Base-by-base conservation (phyloP, 1,140 invertebrate species). In the Streblospio benedicti region DNA sequence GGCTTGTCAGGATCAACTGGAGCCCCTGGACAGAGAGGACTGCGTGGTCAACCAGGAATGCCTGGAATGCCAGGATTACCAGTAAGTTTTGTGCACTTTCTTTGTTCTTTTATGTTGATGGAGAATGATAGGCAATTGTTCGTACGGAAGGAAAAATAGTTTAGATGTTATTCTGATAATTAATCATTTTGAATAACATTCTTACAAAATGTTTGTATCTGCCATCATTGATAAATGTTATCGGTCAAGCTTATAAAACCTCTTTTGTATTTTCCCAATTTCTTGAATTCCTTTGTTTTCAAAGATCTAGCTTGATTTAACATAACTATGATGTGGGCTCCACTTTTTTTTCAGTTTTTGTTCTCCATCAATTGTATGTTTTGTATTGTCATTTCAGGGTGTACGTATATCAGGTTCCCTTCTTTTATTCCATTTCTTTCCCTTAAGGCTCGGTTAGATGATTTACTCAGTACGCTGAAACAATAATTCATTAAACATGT, bases 1-100 rank as follows among this genome's bases (percentile, higher is more conserved):
- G 72, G 74, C 30, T 41, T 60, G 9, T 57, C 65, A 27, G 72
- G 74, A 23, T 65, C 66, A 43, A 60, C 67, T 0, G 74, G 74
- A 23, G 66, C 68, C 23, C 66, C 72, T 2, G 72, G 72, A 52
- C 69, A 57, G 2, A 35, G 41, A 49, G 65, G 65, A 23, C 51
- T 32, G 16, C 60, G 64, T 23, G 64, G 63, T 32, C 51, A 57
- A 51, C 61, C 69, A 43, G 67, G 67, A 30, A 49, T 57, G 60
- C 43, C 59, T 47, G 61, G 60, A 54, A 45, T 59, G 57, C 56
- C 64, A 47, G 58, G 64, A 69, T 47, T 68, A 64, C 45, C 64
- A 59, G 57, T 64, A 63, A 41, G 31, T 63, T 25, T 55, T 51
- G 18, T 38, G n/a, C n/a, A n/a, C 18, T 25, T 20, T 53, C 9